These are phyloP conservation scores for Tauraco hartlaubi DNA, from an alignment of 2,797 vertebrate species.

Conservation along the genomic window DNA sequence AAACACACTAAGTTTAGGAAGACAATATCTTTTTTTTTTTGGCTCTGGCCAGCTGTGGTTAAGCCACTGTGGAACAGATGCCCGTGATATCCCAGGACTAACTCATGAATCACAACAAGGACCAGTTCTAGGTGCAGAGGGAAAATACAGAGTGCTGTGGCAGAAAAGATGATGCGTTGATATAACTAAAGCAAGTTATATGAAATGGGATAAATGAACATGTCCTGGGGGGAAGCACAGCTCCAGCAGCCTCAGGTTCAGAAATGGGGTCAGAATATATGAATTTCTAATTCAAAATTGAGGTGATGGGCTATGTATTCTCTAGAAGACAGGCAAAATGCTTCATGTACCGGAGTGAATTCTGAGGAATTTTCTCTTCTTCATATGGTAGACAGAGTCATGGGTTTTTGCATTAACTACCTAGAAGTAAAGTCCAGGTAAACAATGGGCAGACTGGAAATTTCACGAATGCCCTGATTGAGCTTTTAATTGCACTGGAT, in stretches of 20 bases:
- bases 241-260: neutral
- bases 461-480: neutral
- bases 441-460: neutral
- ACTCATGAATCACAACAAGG: neutral
- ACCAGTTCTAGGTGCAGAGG: rapidly evolving
- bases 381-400: rapidly evolving
- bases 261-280: neutral
- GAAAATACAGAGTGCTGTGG: neutral
- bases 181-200: neutral
- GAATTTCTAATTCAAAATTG: neutral
- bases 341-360: neutral
- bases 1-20: neutral
- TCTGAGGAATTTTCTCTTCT: neutral
- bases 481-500: neutral
- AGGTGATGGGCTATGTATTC: too few relatives aligned
- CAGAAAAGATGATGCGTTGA: neutral
- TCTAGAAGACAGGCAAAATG: neutral
- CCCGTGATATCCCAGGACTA: neutral
- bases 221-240: neutral
- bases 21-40: neutral
- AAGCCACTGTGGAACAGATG: neutral
- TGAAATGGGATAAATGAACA: neutral
- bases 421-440: neutral
- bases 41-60: neutral
- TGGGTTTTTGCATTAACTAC: neutral